A percentile compares a stretch with the other conserved stretches of the same genome.
phyloP scores from a whole-genome alignment of 2,113 vertebrate genomes.

The Stegostoma tigrinum region DNA sequence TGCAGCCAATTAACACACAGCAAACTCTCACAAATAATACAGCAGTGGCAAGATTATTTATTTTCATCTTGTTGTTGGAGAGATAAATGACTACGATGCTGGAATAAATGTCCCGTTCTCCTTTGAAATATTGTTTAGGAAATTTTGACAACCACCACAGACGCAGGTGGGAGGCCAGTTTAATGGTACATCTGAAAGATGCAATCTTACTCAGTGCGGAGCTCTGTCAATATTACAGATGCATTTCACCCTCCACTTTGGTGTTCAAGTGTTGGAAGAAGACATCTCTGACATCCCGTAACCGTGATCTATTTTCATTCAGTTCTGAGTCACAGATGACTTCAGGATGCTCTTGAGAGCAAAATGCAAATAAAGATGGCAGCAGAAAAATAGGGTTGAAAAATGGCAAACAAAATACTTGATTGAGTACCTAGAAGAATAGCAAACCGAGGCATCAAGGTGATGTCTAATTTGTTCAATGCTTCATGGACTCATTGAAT shows the following conservation, averaged over 20 bases:
- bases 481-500: not conserved
- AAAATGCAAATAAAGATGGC: not conserved
- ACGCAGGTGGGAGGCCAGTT: not conserved
- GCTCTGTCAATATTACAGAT: not conserved
- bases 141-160: not conserved
- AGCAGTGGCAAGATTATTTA: not conserved
- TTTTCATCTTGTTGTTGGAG: not conserved
- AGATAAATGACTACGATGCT: not conserved
- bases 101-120: not conserved
- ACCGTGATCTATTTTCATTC: not conserved
- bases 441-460: not conserved
- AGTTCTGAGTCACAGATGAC: not conserved
- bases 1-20: not conserved
- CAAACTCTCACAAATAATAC: not conserved
- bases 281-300: not conserved
- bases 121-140: not conserved
- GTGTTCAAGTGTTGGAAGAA: no score
- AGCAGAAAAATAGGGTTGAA: not conserved
- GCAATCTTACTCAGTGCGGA: not conserved
- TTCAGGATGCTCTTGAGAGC: not conserved
- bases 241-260: not conserved
- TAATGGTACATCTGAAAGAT: not conserved
- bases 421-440: not conserved
- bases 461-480: not conserved
- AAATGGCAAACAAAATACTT: not conserved